A percentile compares a stretch with the other conserved stretches of the same genome.
These are phyloP conservation scores for Panulirus ornatus DNA, from an alignment of 1,140 invertebrate species.

Conservation along the genomic window DNA sequence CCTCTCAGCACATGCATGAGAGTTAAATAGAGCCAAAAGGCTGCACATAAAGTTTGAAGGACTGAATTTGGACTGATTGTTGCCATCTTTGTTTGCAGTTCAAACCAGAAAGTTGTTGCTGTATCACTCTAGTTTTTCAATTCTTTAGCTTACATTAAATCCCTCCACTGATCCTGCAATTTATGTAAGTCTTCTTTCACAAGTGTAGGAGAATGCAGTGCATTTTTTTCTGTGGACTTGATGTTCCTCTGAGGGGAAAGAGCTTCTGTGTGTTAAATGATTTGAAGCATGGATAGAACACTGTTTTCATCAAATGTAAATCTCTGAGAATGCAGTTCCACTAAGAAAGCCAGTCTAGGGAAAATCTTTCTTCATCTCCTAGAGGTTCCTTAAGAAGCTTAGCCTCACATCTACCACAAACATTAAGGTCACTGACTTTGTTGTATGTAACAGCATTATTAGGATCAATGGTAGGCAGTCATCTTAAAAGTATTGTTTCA, in stretches of 20 bases:
- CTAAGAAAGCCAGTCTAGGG: slow-evolving; percentile 18
- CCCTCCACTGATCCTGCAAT: slow-evolving; percentile 28
- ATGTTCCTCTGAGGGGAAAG: background rate
- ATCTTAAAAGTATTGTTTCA: slow-evolving; percentile 14
- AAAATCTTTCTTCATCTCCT: background rate
- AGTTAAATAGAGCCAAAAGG: slow-evolving; percentile 12
- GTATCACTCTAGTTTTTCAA: background rate
- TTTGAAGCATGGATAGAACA: slow-evolving; percentile 9
- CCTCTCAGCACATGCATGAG: slow-evolving; percentile 1
- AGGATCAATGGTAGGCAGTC: slow-evolving; percentile 26
- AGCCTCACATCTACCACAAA: slow-evolving; percentile 47
- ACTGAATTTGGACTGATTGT: slow-evolving; percentile 4
- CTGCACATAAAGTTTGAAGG: slow-evolving; percentile 11
- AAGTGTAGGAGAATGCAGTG: slow-evolving; percentile 15
- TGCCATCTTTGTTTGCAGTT: slow-evolving; percentile 30
- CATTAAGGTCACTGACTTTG: too few species aligned
- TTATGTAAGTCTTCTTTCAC: slow-evolving; percentile 19
- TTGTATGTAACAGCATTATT: too few species aligned
- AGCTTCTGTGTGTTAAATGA: slow-evolving; percentile 2
- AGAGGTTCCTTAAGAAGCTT: slow-evolving; percentile 31
- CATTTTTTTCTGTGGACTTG: background rate
- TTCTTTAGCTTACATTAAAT: slow-evolving; percentile 19
- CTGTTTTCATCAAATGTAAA: slow-evolving; percentile 19
- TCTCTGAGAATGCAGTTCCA: slow-evolving; percentile 47
- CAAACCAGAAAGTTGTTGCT: background rate